These are phyloP conservation scores for Cephalopterus ornatus DNA, from an alignment of 2,113 vertebrate genomes.

Conservation along the genomic window DNA sequence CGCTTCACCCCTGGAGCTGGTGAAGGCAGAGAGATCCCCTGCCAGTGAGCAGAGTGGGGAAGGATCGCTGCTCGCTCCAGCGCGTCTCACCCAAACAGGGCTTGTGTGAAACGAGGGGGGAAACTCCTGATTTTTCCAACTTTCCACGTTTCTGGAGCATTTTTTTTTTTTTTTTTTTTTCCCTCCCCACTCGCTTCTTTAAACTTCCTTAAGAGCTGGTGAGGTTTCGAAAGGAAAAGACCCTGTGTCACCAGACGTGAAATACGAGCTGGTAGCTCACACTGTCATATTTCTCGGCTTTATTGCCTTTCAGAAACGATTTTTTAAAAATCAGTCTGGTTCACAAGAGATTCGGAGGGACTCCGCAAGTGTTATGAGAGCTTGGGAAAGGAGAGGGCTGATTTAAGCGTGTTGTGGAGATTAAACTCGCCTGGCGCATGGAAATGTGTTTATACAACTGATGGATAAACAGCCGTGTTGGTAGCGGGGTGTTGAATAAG, in stretches of 20 bases:
- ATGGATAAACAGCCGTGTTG: conserved; percentile 41
- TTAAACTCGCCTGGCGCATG: not conserved
- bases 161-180: not conserved
- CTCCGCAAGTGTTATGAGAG: not conserved
- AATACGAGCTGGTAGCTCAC: conserved; percentile 39
- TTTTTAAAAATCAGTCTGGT: conserved; percentile 64
- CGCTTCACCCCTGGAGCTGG: not conserved
- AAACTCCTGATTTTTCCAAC: not conserved
- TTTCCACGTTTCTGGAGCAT: not conserved
- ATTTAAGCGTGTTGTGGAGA: conserved; percentile 30
- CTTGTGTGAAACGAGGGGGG: not conserved
- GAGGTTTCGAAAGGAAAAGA: conserved; percentile 28
- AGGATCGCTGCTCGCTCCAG: not conserved
- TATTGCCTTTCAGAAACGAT: conserved; percentile 72
- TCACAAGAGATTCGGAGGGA: not conserved
- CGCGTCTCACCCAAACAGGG: not conserved
- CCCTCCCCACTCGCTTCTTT: fast-evolving
- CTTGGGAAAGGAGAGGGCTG: not conserved
- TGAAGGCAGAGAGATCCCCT: not conserved
- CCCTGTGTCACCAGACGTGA: conserved; percentile 49
- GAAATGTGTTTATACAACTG: conserved; percentile 32
- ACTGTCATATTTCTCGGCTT: conserved; percentile 69
- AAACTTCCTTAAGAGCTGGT: not conserved
- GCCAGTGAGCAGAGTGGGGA: not conserved
- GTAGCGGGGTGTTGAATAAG: conserved; percentile 11